Conservation (phyloP, 1,140 invertebrate species). For the Leptopilina clavipes region DNA sequence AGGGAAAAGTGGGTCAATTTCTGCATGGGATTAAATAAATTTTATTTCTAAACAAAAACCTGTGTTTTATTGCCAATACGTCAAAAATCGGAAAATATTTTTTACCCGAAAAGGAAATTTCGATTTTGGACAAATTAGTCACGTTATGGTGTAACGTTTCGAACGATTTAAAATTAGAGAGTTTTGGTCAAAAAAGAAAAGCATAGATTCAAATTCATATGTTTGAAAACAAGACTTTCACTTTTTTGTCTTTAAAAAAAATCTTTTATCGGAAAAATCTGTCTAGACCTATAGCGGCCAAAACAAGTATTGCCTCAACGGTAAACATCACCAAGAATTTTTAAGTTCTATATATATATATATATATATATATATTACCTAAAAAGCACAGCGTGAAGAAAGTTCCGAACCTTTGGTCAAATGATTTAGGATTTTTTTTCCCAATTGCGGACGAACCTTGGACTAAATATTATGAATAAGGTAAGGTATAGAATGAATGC, state of each 20-base stretch:
- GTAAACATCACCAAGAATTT: constrained; percentile 31
- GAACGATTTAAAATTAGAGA: too few species aligned
- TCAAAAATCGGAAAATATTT: too few species aligned
- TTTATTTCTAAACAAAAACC: too few species aligned
- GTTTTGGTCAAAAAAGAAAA: too few species aligned
- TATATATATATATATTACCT: too few species aligned
- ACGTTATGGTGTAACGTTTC: too few species aligned
- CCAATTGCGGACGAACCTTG: neutral
- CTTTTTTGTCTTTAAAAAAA: neutral
- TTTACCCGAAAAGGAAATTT: too few species aligned
- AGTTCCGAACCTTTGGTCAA: neutral
- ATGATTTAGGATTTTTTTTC: constrained; percentile 26
- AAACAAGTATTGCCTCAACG: neutral
- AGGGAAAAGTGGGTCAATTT: too few species aligned
- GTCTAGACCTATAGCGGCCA: neutral
- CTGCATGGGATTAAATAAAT: too few species aligned
- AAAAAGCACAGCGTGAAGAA: constrained; percentile 15
- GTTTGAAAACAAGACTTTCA: constrained; percentile 5
- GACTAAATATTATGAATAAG: constrained; percentile 40
- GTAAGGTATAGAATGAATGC: neutral
- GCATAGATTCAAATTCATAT: too few species aligned
- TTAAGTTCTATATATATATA: neutral
- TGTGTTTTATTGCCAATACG: too few species aligned
- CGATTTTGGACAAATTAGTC: too few species aligned
- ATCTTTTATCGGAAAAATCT: constrained; percentile 21